Evolutionary conservation across 1,140 invertebrate genomes (phyloP), one percentile per base, ranked within the genome.

Genomic region (Apocrypta bakeri): DNA sequence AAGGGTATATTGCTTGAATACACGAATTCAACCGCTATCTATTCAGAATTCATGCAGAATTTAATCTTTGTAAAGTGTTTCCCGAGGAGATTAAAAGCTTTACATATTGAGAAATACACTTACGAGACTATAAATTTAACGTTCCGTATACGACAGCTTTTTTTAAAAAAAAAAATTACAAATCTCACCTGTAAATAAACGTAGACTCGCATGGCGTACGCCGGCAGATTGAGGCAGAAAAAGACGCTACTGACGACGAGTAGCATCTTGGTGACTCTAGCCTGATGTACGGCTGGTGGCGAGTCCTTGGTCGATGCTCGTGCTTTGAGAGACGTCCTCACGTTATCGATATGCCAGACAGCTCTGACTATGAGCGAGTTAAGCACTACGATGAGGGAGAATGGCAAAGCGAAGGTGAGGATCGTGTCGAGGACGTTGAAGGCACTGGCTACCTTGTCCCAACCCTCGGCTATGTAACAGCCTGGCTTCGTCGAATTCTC

Each of bases 191-290:
- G 90, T 72, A 93, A 90, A 86, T 94, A 95, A 24, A 94, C 92
- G 77, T 93, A 86, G 31, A 95, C 88, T 73, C 95, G 91, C 82
- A 96, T 92, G 64, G 94, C 92, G 88, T 95, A 96, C 33, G 94
- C 94, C 0, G 97, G 97, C 24, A 97, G 88, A 91, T 97, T 97
- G 27, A 97, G 92, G 40, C 94, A 92, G 0, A 97, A 94, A 89
- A 97, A 98, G 1, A 96, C 95, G 1, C 95, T 94, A 1, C 96
- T 97, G 9, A 97, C 96, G 27, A 97, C 91, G 0, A 98, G 92
- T 14, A 97, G 92, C 95, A 97, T 97, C 88, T 96, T 95, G 3
- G 96, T 97, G 14, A 97, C 94, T 87, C 95, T 96, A 6, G 93
- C 90, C 85, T 96, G 94, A 94, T 37, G 93, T 84, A 31, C 86